phyloP scores from a whole-genome alignment of 2,888 invertebrate species.

The Agrilus biguttatus region DNA sequence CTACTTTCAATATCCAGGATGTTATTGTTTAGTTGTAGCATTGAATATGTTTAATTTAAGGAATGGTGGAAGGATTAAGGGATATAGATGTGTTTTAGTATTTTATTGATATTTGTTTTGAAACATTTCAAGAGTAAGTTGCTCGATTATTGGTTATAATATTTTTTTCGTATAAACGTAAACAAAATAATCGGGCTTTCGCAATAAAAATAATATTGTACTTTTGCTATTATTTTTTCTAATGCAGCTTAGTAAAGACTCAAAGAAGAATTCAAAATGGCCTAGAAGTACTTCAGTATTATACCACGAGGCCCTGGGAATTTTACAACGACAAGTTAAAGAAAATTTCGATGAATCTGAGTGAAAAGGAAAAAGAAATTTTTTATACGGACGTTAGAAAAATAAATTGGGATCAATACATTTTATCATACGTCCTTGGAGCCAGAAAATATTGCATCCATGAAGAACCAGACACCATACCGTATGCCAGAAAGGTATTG shows the following conservation, averaged over 20 bases:
- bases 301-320: slow-evolving; percentile 69
- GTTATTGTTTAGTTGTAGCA: too few species aligned
- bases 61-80: too few species aligned
- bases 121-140: too few species aligned
- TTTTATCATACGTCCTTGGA: slow-evolving; percentile 62
- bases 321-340: slow-evolving; percentile 51
- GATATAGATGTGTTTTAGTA: too few species aligned
- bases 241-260: slow-evolving; percentile 44
- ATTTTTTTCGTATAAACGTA: too few species aligned
- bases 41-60: too few species aligned
- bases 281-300: slow-evolving; percentile 56
- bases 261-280: slow-evolving; percentile 49
- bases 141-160: too few species aligned
- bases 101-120: too few species aligned
- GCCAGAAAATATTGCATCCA: slow-evolving; percentile 73
- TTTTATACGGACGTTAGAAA: slow-evolving; percentile 43
- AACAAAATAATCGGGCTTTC: too few species aligned
- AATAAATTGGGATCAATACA: slow-evolving; percentile 48
- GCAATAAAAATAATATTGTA: too few species aligned
- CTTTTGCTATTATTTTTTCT: not conserved
- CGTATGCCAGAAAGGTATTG: slow-evolving; percentile 50
- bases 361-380: slow-evolving; percentile 37
- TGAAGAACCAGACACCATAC: slow-evolving; percentile 64
- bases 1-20: too few species aligned
- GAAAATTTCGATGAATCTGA: slow-evolving; percentile 37